phyloP scores from a whole-genome alignment of 2,888 invertebrate species.

The Eupithecia abbreviata region DNA sequence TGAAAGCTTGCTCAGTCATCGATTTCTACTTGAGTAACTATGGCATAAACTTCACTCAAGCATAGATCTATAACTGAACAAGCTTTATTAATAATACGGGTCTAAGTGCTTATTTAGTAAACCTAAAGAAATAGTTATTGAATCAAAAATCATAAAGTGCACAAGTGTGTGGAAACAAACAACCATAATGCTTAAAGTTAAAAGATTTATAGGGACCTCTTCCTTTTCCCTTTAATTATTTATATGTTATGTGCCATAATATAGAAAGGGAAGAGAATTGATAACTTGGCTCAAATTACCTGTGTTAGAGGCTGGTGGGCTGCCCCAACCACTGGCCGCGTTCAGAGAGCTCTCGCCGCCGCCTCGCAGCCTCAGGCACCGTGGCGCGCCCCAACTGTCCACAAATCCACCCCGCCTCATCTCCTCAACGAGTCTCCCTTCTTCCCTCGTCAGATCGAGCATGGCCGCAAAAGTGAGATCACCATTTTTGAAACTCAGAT shows the following conservation, averaged over 20 bases:
- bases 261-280: neutral
- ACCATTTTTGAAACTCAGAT: slow-evolving; percentile 74
- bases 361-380: slow-evolving; percentile 87
- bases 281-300: slow-evolving; percentile 58
- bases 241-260: no score
- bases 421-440: slow-evolving; percentile 62
- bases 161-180: neutral
- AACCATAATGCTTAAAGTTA: neutral
- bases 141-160: neutral
- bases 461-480: slow-evolving; percentile 79
- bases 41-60: no score
- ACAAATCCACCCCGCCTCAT: slow-evolving; percentile 54
- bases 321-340: slow-evolving; percentile 90
- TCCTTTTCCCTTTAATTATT: no score
- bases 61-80: no score
- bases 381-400: slow-evolving; percentile 85
- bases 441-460: slow-evolving; percentile 71
- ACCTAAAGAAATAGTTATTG: no score
- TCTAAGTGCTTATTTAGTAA: no score
- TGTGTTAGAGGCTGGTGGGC: slow-evolving; percentile 88
- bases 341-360: slow-evolving; percentile 93
- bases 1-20: no score
- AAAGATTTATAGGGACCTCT: neutral
- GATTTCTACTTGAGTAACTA: no score
- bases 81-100: no score